phyloP scores from a whole-genome alignment of 2,888 invertebrate species.

The Leptopterna dolabrata region DNA sequence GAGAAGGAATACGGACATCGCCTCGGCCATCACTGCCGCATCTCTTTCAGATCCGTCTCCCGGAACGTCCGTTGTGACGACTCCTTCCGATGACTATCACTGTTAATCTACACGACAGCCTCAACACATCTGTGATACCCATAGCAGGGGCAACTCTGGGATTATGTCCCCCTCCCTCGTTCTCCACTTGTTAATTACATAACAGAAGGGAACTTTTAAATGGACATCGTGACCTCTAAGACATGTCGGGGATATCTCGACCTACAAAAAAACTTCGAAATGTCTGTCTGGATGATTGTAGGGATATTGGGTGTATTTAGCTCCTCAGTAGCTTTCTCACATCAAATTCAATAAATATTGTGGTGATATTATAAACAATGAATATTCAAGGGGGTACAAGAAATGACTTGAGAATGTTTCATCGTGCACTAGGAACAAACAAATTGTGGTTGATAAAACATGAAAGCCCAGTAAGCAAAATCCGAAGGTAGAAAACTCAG shows the following conservation, averaged over 20 bases:
- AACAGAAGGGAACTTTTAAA: neutral
- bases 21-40: neutral
- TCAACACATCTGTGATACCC: neutral
- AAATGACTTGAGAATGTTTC: too few species aligned
- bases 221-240: neutral
- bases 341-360: too few species aligned
- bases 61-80: neutral
- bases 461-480: too few species aligned
- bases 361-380: too few species aligned
- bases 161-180: neutral
- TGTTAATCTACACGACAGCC: neutral
- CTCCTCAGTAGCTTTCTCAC: neutral
- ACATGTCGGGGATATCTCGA: neutral
- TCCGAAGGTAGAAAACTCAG: too few species aligned
- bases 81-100: slow-evolving; percentile 5
- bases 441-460: too few species aligned
- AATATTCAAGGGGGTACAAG: too few species aligned
- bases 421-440: too few species aligned
- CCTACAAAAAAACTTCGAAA: neutral
- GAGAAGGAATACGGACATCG: neutral
- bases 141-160: neutral
- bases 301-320: neutral
- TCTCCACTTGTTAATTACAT: neutral
- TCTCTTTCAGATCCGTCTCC: neutral
- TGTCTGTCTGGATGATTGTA: neutral